phyloP scores from a whole-genome alignment of 2,888 invertebrate genomes.

The Clostera curtula region DNA sequence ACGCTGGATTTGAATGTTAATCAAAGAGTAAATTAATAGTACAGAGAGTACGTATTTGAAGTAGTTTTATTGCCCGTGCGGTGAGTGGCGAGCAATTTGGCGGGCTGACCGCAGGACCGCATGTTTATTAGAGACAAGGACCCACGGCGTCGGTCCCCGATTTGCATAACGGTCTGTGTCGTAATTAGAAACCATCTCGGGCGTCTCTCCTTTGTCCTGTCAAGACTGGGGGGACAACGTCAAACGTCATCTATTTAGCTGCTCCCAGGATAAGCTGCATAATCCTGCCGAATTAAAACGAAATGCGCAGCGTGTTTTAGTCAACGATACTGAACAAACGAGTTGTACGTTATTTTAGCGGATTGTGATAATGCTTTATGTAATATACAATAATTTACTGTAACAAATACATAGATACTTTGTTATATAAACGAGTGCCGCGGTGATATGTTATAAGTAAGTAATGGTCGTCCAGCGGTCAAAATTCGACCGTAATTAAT shows the following conservation, averaged over 20 bases:
- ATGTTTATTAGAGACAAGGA: constrained; percentile 72
- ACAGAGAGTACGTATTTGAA: constrained; percentile 43
- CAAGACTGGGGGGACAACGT: constrained; percentile 51
- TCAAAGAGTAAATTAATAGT: constrained; percentile 55
- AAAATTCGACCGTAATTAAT: too few species aligned
- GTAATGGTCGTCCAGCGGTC: too few species aligned
- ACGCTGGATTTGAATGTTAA: constrained; percentile 23
- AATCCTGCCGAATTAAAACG: constrained; percentile 42
- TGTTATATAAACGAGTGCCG: too few species aligned
- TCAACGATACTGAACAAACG: constrained; percentile 11
- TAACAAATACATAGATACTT: too few species aligned
- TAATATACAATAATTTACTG: too few species aligned
- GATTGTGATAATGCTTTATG: too few species aligned
- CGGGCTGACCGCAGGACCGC: constrained; percentile 64
- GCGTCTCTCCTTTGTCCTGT: constrained; percentile 64
- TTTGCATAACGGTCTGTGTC: constrained; percentile 72
- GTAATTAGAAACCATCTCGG: constrained; percentile 74
- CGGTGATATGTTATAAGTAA: too few species aligned
- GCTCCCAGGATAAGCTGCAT: constrained; percentile 42
- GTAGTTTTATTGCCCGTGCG: constrained; percentile 53
- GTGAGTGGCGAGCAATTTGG: constrained; percentile 61
- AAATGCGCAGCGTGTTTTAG: constrained; percentile 36
- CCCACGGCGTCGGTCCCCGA: constrained; percentile 53
- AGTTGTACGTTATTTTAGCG: constrained; percentile 13
- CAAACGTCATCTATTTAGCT: constrained; percentile 63